Conservation (phyloP, 2,888 invertebrate species). For the Eupithecia pulchellata region DNA sequence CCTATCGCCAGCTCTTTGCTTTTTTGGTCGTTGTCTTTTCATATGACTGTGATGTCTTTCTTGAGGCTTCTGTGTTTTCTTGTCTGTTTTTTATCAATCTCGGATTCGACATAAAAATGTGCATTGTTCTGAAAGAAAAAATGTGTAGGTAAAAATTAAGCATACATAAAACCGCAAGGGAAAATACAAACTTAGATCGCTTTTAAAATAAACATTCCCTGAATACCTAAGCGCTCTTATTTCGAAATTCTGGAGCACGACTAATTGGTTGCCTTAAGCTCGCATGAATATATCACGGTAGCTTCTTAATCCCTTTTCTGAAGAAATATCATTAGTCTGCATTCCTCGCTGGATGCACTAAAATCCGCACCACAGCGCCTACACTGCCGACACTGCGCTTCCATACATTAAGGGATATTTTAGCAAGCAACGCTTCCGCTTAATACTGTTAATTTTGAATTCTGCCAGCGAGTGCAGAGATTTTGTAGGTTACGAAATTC, state of each 20-base stretch:
- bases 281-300: constrained; percentile 49
- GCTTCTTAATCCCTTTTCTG: constrained; percentile 52
- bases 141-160: background rate
- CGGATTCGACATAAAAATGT: constrained; percentile 14
- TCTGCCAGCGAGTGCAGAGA: constrained; percentile 18
- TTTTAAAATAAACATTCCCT: constrained; percentile 10
- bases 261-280: constrained; percentile 53
- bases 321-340: constrained; percentile 59
- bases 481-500: constrained; percentile 7
- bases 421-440: constrained; percentile 38
- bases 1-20: background rate
- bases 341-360: constrained; percentile 53
- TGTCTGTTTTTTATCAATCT: constrained; percentile 22
- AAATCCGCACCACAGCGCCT: constrained; percentile 52
- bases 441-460: constrained; percentile 39
- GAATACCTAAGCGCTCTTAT: constrained; percentile 7
- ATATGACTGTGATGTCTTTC: constrained; percentile 8
- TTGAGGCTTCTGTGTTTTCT: constrained; percentile 3
- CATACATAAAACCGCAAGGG: background rate
- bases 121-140: constrained; percentile 16
- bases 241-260: constrained; percentile 16
- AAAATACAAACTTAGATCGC: background rate
- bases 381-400: constrained; percentile 44
- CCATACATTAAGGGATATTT: constrained; percentile 49
- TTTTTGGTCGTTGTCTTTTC: constrained; percentile 12